Percentiles rank a stretch among this genome's conserved stretches.
Evolutionary conservation across 2,797 vertebrate species (phyloP).

Genomic region (Chiloscyllium punctatum): DNA sequence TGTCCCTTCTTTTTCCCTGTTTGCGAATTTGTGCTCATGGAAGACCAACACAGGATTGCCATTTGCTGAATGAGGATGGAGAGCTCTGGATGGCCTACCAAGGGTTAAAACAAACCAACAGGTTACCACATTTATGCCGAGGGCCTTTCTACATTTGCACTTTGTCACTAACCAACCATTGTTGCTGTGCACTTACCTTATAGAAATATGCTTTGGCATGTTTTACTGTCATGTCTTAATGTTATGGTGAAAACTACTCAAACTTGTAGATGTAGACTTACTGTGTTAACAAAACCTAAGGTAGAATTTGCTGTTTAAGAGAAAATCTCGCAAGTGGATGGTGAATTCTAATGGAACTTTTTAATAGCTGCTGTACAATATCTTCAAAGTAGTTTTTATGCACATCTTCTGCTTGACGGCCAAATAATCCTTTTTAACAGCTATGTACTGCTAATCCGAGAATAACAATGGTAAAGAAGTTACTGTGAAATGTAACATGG

Average conservation of each 20-base stretch:
- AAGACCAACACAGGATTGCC: slow-evolving; percentile 88
- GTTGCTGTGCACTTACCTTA: slow-evolving; percentile 51
- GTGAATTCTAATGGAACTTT: background rate
- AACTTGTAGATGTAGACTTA: background rate
- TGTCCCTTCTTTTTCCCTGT: slow-evolving; percentile 48
- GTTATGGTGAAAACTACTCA: background rate
- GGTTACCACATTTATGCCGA: slow-evolving; percentile 70
- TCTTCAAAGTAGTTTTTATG: background rate
- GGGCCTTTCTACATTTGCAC: slow-evolving; percentile 46
- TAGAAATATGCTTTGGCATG: slow-evolving; percentile 44
- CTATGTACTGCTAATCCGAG: background rate
- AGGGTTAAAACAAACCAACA: slow-evolving; percentile 98
- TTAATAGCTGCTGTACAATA: background rate
- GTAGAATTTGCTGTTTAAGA: background rate
- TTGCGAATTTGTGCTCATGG: slow-evolving; percentile 63
- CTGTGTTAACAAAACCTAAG: background rate
- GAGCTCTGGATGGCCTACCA: slow-evolving; percentile 99
- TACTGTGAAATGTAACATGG: background rate
- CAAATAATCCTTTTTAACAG: background rate
- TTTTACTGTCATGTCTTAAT: background rate
- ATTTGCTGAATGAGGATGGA: slow-evolving; percentile 95
- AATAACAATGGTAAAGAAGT: background rate
- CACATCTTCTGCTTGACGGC: background rate
- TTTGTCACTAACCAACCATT: slow-evolving; percentile 56
- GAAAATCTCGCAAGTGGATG: background rate